phyloP scores from a whole-genome alignment of 2,797 vertebrate genomes.

The Fratercula arctica region DNA sequence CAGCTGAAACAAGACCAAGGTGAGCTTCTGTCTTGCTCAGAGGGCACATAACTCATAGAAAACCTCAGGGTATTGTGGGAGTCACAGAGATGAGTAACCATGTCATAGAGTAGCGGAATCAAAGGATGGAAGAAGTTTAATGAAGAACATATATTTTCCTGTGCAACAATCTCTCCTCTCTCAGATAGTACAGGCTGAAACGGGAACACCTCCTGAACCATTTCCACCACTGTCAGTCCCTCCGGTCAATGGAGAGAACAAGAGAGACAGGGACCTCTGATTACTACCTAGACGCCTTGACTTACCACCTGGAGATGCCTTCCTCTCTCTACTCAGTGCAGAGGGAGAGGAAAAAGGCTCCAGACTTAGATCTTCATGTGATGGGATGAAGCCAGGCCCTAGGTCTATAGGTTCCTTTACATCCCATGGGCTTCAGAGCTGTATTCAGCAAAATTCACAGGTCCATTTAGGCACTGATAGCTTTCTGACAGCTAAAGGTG shows the following conservation, averaged over 20 bases:
- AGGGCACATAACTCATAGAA: neutral
- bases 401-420: neutral
- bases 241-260: neutral
- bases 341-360: neutral
- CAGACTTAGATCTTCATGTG: neutral
- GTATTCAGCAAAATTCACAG: neutral
- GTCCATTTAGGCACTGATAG: neutral
- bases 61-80: neutral
- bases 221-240: neutral
- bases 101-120: neutral
- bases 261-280: neutral
- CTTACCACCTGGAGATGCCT: neutral
- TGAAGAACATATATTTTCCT: neutral
- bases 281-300: neutral
- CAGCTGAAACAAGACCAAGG: neutral
- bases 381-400: neutral
- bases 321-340: neutral
- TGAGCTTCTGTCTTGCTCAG: neutral
- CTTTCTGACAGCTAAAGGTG: neutral
- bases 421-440: neutral
- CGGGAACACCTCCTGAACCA: neutral
- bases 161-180: neutral
- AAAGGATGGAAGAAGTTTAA: neutral
- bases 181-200: neutral
- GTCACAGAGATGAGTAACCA: neutral